Evolutionary conservation across 2,113 vertebrate genomes (phyloP).

Genomic region (Phalacrocorax brasilianus): DNA sequence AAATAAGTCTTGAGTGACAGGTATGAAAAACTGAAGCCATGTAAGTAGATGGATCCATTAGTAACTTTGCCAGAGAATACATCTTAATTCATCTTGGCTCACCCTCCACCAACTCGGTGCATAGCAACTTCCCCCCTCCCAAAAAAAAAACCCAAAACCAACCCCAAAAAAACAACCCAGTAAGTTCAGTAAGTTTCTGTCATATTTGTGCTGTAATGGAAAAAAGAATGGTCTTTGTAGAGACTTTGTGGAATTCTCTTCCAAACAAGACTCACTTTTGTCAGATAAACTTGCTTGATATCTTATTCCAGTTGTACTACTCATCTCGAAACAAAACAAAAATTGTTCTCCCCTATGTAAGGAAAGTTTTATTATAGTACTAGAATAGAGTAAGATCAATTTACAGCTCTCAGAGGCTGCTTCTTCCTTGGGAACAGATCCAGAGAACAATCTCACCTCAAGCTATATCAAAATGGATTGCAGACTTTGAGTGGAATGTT

Average conservation of each 20-base stretch:
- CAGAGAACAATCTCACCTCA: neutral
- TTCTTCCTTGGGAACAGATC: neutral
- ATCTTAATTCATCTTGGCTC: neutral
- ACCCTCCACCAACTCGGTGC: neutral
- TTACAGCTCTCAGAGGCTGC: neutral
- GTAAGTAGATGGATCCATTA: neutral
- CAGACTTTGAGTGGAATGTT: neutral
- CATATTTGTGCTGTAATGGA: neutral
- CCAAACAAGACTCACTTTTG: neutral
- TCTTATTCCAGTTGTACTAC: neutral
- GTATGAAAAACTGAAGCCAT: neutral
- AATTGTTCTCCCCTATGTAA: neutral
- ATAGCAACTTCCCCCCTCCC: neutral
- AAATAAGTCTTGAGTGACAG: neutral
- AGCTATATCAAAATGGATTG: neutral
- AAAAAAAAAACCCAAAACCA: neutral
- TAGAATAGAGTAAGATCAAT: neutral
- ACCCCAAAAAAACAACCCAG: neutral
- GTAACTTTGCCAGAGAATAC: neutral
- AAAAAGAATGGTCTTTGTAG: neutral
- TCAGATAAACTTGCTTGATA: neutral
- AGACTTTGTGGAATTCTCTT: neutral
- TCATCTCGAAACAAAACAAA: neutral
- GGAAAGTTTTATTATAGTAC: neutral
- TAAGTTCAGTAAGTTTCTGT: neutral